phyloP scores from a whole-genome alignment of 1,140 invertebrate species.

The Caerostris darwini region DNA sequence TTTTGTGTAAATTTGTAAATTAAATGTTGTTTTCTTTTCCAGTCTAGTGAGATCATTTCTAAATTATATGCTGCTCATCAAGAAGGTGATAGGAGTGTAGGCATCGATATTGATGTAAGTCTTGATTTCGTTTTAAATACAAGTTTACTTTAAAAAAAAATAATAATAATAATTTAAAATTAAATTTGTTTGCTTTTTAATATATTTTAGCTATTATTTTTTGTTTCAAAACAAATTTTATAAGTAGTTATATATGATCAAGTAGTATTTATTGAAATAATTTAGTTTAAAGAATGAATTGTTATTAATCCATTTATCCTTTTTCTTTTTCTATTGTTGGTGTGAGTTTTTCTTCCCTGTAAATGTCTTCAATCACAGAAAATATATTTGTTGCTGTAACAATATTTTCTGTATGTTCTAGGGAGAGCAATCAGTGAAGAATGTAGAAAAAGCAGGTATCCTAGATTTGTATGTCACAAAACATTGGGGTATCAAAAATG shows the following conservation, averaged over 20 bases:
- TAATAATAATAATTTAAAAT: no score
- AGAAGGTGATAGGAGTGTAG: conserved; percentile 90
- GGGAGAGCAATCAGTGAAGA: conserved; percentile 53
- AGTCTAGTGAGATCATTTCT: conserved; percentile 92
- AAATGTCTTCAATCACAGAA: background rate
- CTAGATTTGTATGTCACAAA: conserved; percentile 94
- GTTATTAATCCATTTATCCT: no score
- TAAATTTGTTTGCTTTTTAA: no score
- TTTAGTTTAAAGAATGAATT: no score
- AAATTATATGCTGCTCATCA: conserved; percentile 96
- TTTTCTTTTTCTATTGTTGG: no score
- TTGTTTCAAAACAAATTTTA: no score
- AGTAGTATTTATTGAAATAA: no score
- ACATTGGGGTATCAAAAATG: conserved; percentile 97
- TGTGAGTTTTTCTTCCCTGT: no score
- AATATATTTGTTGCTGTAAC: background rate
- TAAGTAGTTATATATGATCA: no score
- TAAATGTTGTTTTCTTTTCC: conserved; percentile 3
- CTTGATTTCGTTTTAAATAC: no score
- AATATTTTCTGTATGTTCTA: conserved; percentile 3
- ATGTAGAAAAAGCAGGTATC: conserved; percentile 83
- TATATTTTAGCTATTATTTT: no score
- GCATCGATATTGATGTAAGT: conserved; percentile 93
- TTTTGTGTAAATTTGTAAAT: background rate
- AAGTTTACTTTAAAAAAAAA: no score